Base-by-base conservation (phyloP, 2,797 vertebrate species). In the Myotis findleyi region DNA sequence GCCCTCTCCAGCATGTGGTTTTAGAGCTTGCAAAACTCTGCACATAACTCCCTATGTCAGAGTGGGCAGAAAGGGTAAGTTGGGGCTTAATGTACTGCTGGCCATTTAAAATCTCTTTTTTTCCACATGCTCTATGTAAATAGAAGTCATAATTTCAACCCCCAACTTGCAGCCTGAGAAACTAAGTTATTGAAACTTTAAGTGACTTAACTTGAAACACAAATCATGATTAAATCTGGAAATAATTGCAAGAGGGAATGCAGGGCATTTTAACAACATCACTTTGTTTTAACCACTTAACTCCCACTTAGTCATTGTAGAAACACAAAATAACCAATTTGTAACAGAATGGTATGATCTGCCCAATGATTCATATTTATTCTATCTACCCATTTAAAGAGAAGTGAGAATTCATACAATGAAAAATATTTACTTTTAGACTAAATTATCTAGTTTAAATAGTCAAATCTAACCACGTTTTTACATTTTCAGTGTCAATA, bases 201-300 rank as follows among this genome's bases (percentile, higher is more conserved):
- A 87, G 80, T 91, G 80, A 93, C 47, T 96, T 91, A 72, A 69
- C 79, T 95, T 59, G 57, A 93, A 96, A 93, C 79, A 88, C 81
- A 95, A 87, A 93, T 92, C 86, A 96, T 18, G 21, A 96, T 97
- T 97, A 92, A 97, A 93, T 97, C 88, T 97, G 88, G 90, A 96
- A 96, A 97, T 94, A 94, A 97, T 71, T 93, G 84, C 41, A 94
- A 93, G 59, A 88, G n/a, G 47, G 51, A 94, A 95, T 75, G 72
- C 23, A 81, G 49, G 68, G 41, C 53, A 84, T 91, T 97, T 95
- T 91, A 96, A 93, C 20, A 90, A 44, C 51, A 86, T 14, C 9
- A 4, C 72, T 88, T 69, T 86, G 36, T 95, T 97, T 97, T 97
- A 96, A 97, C 92, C 33, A 59, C 71, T 95, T 96, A 91, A 57